Evolutionary conservation across 1,140 invertebrate genomes (phyloP).

Genomic region (Bombus haemorrhoidalis): DNA sequence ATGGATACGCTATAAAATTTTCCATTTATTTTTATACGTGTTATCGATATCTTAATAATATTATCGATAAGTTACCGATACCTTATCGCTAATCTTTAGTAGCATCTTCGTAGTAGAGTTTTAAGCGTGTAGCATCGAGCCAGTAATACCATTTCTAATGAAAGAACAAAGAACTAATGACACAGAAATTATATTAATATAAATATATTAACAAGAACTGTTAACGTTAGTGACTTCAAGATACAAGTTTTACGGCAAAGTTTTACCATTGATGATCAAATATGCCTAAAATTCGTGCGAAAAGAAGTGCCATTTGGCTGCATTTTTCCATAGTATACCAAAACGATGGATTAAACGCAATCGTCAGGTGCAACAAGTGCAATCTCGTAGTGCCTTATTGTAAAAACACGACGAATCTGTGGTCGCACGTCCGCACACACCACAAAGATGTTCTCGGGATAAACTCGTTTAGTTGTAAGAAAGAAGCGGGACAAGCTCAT

Average conservation of each 20-base stretch:
- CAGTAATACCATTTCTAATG: not conserved
- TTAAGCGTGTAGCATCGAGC: not conserved
- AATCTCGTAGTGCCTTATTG: not conserved
- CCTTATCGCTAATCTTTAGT: not conserved
- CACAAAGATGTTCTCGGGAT: not conserved
- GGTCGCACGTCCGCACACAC: not conserved
- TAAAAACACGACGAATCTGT: not conserved
- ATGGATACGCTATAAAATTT: not conserved
- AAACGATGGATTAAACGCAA: not conserved
- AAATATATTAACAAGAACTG: no score
- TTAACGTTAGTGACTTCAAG: no score
- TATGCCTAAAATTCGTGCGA: not conserved
- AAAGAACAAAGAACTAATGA: no score
- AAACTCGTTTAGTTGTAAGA: not conserved
- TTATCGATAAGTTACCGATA: conserved; percentile 3
- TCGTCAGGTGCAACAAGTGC: not conserved
- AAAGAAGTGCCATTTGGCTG: not conserved
- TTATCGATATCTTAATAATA: conserved; percentile 1
- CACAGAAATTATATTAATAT: no score
- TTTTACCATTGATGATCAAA: not conserved
- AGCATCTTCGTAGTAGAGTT: not conserved
- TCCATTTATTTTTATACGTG: not conserved
- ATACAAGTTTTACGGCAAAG: no score
- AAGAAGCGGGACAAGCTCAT: no score
- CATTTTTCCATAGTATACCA: not conserved